phyloP scores from a whole-genome alignment of 2,113 vertebrate genomes.

The Varanus komodoensis region DNA sequence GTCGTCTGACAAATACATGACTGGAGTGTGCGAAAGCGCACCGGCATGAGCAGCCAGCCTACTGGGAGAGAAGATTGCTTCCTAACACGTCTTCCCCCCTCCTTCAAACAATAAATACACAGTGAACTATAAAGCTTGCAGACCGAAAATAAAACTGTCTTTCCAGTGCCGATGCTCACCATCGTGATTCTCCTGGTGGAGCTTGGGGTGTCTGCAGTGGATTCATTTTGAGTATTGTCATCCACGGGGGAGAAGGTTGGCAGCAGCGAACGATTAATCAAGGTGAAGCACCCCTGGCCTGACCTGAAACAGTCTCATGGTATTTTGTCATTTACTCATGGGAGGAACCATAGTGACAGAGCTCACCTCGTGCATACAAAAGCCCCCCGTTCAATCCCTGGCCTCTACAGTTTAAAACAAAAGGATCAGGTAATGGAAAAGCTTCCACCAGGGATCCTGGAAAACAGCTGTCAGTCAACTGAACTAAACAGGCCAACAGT shows the following conservation, averaged over 20 bases:
- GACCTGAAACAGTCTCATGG: background rate
- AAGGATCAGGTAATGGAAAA: background rate
- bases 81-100: too few relatives aligned
- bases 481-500: background rate
- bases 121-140: background rate
- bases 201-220: too few relatives aligned
- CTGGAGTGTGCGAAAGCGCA: background rate
- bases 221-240: background rate
- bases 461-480: background rate
- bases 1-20: background rate
- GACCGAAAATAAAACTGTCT: too few relatives aligned
- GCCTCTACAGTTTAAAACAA: too few relatives aligned
- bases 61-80: background rate
- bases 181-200: background rate
- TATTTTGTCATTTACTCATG: background rate
- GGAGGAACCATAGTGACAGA: background rate
- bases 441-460: background rate
- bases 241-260: too few relatives aligned
- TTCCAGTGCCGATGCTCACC: too few relatives aligned
- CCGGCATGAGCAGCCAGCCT: background rate
- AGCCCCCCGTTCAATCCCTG: background rate
- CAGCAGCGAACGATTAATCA: background rate
- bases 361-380: background rate
- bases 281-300: background rate
- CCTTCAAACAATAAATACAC: background rate